These are phyloP conservation scores for Conopomorpha cramerella DNA, from an alignment of 1,140 invertebrate species.

Conservation along the genomic window DNA sequence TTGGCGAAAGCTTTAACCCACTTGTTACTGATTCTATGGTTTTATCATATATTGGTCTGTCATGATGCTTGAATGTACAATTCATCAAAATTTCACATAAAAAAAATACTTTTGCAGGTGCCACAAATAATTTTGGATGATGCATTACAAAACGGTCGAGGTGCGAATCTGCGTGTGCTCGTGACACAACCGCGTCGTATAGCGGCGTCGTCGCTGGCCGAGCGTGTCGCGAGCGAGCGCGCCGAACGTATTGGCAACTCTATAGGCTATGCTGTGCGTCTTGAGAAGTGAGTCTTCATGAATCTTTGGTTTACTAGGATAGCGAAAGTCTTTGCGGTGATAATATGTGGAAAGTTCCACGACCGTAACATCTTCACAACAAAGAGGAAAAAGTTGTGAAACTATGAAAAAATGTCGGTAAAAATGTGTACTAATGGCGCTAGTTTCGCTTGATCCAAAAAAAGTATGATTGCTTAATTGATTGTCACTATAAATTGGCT, in stretches of 20 bases:
- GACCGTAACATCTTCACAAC: too few species aligned
- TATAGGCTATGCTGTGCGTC: slow-evolving; percentile 82
- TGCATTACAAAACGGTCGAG: slow-evolving; percentile 68
- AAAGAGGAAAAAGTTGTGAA: too few species aligned
- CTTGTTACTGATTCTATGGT: not conserved
- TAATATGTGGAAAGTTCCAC: too few species aligned
- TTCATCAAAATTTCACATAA: not conserved
- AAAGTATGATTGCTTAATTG: not conserved
- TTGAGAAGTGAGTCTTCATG: slow-evolving; percentile 69
- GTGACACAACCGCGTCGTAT: slow-evolving; percentile 94
- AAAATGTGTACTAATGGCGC: too few species aligned
- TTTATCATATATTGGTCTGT: not conserved
- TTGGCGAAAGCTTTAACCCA: not conserved
- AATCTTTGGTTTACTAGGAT: not conserved
- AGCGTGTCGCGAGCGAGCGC: slow-evolving; percentile 83
- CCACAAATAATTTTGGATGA: slow-evolving; percentile 88
- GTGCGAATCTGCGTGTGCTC: slow-evolving; percentile 79
- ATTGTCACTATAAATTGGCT: too few species aligned
- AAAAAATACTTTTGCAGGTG: slow-evolving; percentile 58
- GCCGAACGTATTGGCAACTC: slow-evolving; percentile 74
- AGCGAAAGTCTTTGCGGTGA: too few species aligned
- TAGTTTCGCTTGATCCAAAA: not conserved
- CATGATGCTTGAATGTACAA: not conserved
- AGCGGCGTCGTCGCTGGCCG: slow-evolving; percentile 87
- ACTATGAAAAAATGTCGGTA: not conserved